Base-by-base conservation (phyloP, 2,888 invertebrate species). In the Aleiodes alternator region DNA sequence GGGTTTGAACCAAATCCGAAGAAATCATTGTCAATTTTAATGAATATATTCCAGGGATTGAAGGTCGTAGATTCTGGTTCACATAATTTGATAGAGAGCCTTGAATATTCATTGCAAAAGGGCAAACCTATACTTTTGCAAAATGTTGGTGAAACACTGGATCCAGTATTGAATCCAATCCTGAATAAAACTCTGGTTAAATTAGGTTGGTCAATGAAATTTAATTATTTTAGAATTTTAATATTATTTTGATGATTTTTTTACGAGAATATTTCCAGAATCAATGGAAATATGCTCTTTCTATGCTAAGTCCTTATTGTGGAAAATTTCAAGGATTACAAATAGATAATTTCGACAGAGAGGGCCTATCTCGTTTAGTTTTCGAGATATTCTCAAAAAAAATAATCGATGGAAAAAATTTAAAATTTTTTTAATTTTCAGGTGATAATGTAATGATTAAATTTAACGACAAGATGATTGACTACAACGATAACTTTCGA, bases 381-480 rank as follows among this genome's bases (percentile, higher is more conserved):
- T 23, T 2, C 23, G 23, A 23, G 23, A 23, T 23, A 23, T 23
- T 23, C 23, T 23, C 23, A 23, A 23, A 23, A 23, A 23, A 23
- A 23, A n/a, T n/a, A n/a, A n/a, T n/a, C n/a, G n/a, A n/a, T n/a
- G n/a, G n/a, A n/a, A n/a, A n/a, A n/a, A n/a, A n/a, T n/a, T n/a
- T n/a, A n/a, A n/a, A n/a, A n/a, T n/a, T n/a, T n/a, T n/a, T n/a
- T n/a, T n/a, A n/a, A 23, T 23, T 23, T 23, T 23, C 82, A 92
- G 95, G 94, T 29, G 92, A 92, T 4, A 90, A 92, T 51, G 88
- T 92, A 77, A 91, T 95, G 81, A 94, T 97, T 70, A 95, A 95
- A 90, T 93, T 97, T 75, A 96, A 96, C 80, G 96, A 97, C 85
- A 96, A 95, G 88, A 93, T 95, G 90, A 93, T 97, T 48, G 91